A percentile compares a stretch with the other conserved stretches of the same genome.
These are phyloP conservation scores for Aramus guarauna DNA, from an alignment of 2,113 vertebrate genomes.

Conservation along the genomic window DNA sequence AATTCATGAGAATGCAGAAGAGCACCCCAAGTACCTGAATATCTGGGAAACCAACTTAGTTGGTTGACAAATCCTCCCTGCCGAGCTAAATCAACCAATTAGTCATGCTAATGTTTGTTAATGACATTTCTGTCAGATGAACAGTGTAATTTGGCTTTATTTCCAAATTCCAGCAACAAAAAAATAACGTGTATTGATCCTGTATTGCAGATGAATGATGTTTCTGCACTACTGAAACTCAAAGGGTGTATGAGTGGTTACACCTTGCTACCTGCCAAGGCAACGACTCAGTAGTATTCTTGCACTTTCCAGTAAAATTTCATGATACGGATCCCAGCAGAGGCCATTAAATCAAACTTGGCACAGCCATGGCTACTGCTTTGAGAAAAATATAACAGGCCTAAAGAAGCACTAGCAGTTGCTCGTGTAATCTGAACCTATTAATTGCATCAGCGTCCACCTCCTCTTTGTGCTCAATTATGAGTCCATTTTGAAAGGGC, in stretches of 20 bases:
- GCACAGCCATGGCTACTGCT: slow-evolving; percentile 28
- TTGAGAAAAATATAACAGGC: slow-evolving; percentile 17
- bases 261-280: slow-evolving; percentile 15
- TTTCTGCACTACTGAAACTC: neutral
- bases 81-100: neutral
- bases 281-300: neutral
- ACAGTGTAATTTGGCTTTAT: slow-evolving; percentile 9
- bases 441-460: slow-evolving; percentile 46
- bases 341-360: slow-evolving; percentile 49
- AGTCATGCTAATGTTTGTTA: neutral
- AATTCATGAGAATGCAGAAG: neutral
- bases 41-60: neutral
- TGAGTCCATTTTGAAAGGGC: slow-evolving; percentile 41
- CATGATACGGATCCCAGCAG: slow-evolving; percentile 4
- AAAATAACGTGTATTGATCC: slow-evolving; percentile 4
- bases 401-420: slow-evolving; percentile 22
- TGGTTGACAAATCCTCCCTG: neutral
- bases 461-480: slow-evolving; percentile 19
- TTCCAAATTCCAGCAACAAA: slow-evolving; percentile 19
- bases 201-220: neutral
- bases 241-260: neutral
- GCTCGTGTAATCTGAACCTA: slow-evolving; percentile 20
- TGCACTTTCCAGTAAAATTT: slow-evolving; percentile 59
- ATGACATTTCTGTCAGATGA: neutral
- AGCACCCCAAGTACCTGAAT: neutral